These are phyloP conservation scores for Pelodiscus sinensis DNA, from an alignment of 2,113 vertebrate species.

Conservation along the genomic window DNA sequence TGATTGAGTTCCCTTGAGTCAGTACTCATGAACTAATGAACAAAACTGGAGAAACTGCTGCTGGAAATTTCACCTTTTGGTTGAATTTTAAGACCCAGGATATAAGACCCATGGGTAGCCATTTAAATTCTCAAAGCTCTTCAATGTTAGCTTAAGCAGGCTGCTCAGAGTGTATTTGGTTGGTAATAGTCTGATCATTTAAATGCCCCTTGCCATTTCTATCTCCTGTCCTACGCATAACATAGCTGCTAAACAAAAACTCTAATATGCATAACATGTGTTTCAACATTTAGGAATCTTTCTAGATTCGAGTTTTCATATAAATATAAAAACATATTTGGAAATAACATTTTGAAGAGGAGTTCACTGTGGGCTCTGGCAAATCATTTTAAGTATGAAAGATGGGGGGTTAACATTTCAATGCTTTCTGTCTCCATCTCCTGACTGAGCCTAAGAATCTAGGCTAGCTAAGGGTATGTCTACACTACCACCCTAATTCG, in stretches of 20 bases:
- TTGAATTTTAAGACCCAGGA: not conserved
- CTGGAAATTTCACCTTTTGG: not conserved
- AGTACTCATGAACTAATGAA: not conserved
- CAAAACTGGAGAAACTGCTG: not conserved
- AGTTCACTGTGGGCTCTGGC: not conserved
- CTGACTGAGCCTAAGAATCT: not conserved
- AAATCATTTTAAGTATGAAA: not conserved
- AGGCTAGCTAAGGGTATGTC: too few species aligned
- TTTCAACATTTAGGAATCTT: not conserved
- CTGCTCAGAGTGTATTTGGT: not conserved
- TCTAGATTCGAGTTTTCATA: fast-evolving
- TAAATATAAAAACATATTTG: not conserved
- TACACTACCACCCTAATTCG: too few species aligned
- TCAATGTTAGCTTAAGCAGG: not conserved
- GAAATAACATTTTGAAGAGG: not conserved
- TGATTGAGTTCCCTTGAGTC: not conserved
- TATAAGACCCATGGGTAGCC: not conserved
- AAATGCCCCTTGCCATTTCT: not conserved
- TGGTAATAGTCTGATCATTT: not conserved
- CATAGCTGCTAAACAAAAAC: not conserved
- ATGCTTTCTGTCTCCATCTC: not conserved
- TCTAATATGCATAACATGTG: not conserved
- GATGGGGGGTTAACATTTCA: not conserved
- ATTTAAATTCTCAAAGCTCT: not conserved
- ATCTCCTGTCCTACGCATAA: not conserved